Percentiles rank a stretch among this genome's conserved stretches.
phyloP scores from a whole-genome alignment of 1,140 invertebrate genomes.

The Trissolcus basalis region DNA sequence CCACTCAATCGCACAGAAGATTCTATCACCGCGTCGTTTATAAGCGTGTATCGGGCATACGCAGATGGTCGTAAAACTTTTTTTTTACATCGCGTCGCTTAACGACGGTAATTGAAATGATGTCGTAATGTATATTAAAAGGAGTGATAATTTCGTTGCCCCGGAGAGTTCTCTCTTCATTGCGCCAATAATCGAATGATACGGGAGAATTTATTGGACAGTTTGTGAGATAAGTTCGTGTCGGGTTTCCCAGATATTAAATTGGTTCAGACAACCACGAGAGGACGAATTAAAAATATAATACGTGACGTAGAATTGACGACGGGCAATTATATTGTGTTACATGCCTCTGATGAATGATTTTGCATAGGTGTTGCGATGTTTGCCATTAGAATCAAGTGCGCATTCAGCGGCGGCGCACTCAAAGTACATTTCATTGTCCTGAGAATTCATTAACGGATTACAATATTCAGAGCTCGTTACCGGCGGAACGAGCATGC shows the following conservation, averaged over 20 bases:
- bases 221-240: not conserved
- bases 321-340: conserved; percentile 13
- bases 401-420: not conserved
- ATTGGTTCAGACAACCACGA: not conserved
- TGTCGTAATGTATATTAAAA: conserved; percentile 47
- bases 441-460: conserved; percentile 50
- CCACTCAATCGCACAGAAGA: conserved; percentile 52
- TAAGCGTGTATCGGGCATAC: conserved; percentile 36
- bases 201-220: conserved; percentile 11
- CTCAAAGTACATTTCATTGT: conserved; percentile 39
- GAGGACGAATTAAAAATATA: not conserved
- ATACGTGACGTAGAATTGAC: not conserved
- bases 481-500: conserved; percentile 14
- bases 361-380: conserved; percentile 18
- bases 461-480: conserved; percentile 27
- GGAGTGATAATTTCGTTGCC: conserved; percentile 25
- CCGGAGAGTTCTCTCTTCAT: conserved; percentile 11
- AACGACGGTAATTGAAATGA: conserved; percentile 48
- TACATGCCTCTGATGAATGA: conserved; percentile 12
- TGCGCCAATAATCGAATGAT: conserved; percentile 38
- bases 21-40: conserved; percentile 47
- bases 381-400: conserved; percentile 17
- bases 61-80: conserved; percentile 22
- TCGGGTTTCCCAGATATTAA: not conserved
- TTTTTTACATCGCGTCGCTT: conserved; percentile 39